Evolutionary conservation across 2,113 vertebrate species (phyloP), one percentile per base, ranked within the genome.

Genomic region (Alces alces): DNA sequence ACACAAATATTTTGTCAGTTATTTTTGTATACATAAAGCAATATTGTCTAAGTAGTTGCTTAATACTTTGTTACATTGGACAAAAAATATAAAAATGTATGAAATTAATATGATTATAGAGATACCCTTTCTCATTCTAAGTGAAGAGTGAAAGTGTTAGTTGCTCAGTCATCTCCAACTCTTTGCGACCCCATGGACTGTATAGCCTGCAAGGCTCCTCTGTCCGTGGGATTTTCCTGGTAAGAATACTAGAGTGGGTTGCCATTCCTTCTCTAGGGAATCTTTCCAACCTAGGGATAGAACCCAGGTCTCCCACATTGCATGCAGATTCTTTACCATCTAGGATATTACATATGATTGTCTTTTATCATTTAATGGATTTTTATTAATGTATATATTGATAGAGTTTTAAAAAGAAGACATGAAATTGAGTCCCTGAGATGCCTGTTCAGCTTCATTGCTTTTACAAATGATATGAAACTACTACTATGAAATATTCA

Each of bases 381-480:
- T 73, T 64, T 82, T 73, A 88, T 73, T 87, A 82, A 52, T 73
- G 7, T 43, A 23, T 52, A 54, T 73, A 43, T 73, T 92, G 52
- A 60, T 73, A 88, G 13, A 16, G 10, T 82, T 70, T 87, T 58
- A 82, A 92, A 87, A 96, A 58, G 91, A 64, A 78, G 19, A 27
- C 15, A 1, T 64, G n/a, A 84, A 96, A 76, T 83, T 93, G n/a
- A 43, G 88, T 76, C n/a, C 70, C 33, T 83, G 43, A 96, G 88
- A 60, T 96, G 15, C 70, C 33, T 36, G 27, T 83, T 89, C 4
- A 23, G 28, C n/a, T 92, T 73, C 7, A 60, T 54, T 88, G 47
- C 27, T 84, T 82, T 96, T 88, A 30, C 6, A 84, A 84, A 83
- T 76, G 88, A 4, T 90, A 50, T 70, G 28, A 91, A 80, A 86